Evolutionary conservation across 2,797 vertebrate species (phyloP), one percentile per base, ranked within the genome.

Genomic region (Hydrophis major): DNA sequence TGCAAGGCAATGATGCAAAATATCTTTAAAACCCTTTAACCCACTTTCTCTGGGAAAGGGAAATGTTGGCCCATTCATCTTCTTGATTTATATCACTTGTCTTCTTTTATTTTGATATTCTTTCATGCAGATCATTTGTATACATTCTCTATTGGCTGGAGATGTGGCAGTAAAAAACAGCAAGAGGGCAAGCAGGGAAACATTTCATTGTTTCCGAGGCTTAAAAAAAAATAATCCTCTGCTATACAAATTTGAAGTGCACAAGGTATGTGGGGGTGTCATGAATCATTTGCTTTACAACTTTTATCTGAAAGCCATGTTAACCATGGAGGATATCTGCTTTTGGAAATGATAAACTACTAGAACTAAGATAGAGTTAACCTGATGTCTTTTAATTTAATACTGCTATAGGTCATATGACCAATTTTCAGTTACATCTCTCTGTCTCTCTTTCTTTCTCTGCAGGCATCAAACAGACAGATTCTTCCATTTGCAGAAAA

Each of bases 1-100:
- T 96, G 87, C 93, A 97, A 96, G 94, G 95, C 96, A 97, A 96
- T 92, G 92, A 94, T 96, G 94, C 93, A 8, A 27, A 60, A 27
- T 27, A 61, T 32, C 28, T 56, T 55, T 55, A 56, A 69, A 87
- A 95, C 59, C 16, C 89, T 11, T 47, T 56, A 92, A 93, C 93
- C 93, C 93, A 93, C 89, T 97, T 96, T 95, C 96, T 94, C 91
- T 1, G 7, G 18, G 95, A 96, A 96, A 96, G 93, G 90, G 93
- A 96, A 96, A 97, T 94, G 92, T 94, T 96, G 96, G 63, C 60
- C 95, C 94, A 96, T 97, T 97, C 96, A 97, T 97, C 96, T 97
- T 95, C 88, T 90, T 95, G 94, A 87, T 96, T 93, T 89, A 96
- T 95, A 95, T 93, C 89, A 89, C 89, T 90, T 94, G 37, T 93